These are phyloP conservation scores for Eumeta japonica DNA, from an alignment of 1,140 invertebrate genomes.

Conservation along the genomic window DNA sequence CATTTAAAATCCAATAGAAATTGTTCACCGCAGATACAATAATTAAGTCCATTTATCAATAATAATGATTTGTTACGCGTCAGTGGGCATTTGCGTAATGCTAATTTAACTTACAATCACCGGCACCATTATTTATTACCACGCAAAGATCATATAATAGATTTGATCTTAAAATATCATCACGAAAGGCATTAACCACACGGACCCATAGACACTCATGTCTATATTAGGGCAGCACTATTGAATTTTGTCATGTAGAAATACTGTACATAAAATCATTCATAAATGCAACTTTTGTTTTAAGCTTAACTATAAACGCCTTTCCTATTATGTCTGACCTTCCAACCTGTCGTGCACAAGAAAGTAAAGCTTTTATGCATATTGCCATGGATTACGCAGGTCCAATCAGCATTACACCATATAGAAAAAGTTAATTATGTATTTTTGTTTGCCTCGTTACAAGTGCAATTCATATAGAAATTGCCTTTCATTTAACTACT, in stretches of 20 bases:
- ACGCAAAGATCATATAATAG: too few species aligned
- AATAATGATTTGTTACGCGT: too few species aligned
- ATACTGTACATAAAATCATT: constrained; percentile 11
- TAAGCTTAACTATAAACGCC: constrained; percentile 7
- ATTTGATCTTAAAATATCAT: constrained; percentile 20
- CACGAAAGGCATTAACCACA: constrained; percentile 23
- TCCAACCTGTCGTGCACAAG: constrained; percentile 15
- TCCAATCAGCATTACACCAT: constrained; percentile 25
- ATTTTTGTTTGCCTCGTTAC: too few species aligned
- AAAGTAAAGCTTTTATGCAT: too few species aligned
- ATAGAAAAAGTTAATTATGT: constrained; percentile 17
- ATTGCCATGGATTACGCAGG: too few species aligned
- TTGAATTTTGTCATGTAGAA: too few species aligned
- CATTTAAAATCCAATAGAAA: neutral
- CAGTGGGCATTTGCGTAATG: constrained; percentile 25
- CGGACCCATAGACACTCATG: constrained; percentile 16
- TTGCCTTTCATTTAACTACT: too few species aligned
- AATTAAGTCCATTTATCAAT: constrained; percentile 33
- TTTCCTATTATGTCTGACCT: too few species aligned
- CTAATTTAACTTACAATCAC: constrained; percentile 11
- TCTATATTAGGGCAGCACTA: constrained; percentile 12
- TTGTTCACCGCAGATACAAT: too few species aligned
- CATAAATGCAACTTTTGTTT: constrained; percentile 13
- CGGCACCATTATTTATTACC: too few species aligned
- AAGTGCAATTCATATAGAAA: too few species aligned